Conservation (phyloP, 2,888 invertebrate genomes). For the Germaria angustata region DNA sequence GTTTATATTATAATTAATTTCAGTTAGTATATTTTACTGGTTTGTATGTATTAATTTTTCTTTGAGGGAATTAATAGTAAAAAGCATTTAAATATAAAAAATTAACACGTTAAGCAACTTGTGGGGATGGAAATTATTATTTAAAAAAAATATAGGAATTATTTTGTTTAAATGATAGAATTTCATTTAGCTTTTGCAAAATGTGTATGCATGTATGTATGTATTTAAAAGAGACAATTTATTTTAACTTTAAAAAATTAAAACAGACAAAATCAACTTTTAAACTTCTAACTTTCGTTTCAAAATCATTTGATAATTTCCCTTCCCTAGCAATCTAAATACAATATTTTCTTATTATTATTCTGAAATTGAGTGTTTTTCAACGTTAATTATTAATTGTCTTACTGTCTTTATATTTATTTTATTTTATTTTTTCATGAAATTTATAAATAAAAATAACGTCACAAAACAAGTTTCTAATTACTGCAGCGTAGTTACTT, state of each 20-base stretch:
- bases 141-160: too few relatives aligned
- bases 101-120: not conserved
- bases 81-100: slow-evolving; percentile 7
- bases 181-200: too few relatives aligned
- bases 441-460: slow-evolving; percentile 41
- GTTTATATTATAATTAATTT: slow-evolving; percentile 27
- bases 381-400: not conserved
- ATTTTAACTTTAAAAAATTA: too few relatives aligned
- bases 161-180: too few relatives aligned
- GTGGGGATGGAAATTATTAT: not conserved
- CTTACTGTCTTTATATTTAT: slow-evolving; percentile 4
- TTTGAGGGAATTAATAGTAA: not conserved
- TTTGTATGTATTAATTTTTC: not conserved
- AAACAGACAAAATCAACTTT: too few relatives aligned
- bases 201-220: too few relatives aligned
- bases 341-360: too few relatives aligned
- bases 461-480: slow-evolving; percentile 61
- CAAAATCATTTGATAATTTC: too few relatives aligned
- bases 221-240: too few relatives aligned
- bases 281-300: too few relatives aligned
- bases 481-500: slow-evolving; percentile 54
- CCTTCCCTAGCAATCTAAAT: too few relatives aligned
- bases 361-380: not conserved
- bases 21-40: not conserved
- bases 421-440: slow-evolving; percentile 29